These are phyloP conservation scores for Macropodus opercularis DNA, from an alignment of 2,797 vertebrate species.

Conservation along the genomic window DNA sequence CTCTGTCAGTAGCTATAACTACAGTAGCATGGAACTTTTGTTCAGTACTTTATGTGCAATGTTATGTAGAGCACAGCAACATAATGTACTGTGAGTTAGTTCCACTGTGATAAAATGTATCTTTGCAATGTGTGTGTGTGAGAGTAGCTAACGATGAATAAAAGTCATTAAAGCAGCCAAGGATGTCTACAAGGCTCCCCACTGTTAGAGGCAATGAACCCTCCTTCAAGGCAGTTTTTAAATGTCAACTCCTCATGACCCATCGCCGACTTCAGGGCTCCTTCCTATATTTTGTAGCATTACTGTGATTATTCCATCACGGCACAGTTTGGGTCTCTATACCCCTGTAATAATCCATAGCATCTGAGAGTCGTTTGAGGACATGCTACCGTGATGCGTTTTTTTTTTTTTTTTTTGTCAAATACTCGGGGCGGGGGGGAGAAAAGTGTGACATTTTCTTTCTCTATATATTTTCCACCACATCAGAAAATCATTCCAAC, in stretches of 20 bases:
- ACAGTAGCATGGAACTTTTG: not conserved
- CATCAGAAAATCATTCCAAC: conserved; percentile 64
- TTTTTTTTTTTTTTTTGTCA: not conserved
- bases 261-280: conserved; percentile 51
- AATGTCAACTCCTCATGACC: conserved; percentile 58
- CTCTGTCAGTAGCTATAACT: not conserved
- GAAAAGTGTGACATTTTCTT: conserved; percentile 64
- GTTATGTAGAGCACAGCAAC: not conserved
- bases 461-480: conserved; percentile 48
- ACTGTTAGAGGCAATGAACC: conserved; percentile 53
- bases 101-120: conserved; percentile 5
- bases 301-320: conserved; percentile 61
- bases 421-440: too few species aligned
- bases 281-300: conserved; percentile 50
- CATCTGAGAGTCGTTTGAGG: conserved; percentile 42
- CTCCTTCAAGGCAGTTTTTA: conserved; percentile 65
- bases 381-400: not conserved
- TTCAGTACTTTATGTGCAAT: not conserved
- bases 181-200: conserved; percentile 54
- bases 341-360: conserved; percentile 53
- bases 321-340: conserved; percentile 62
- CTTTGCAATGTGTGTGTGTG: conserved; percentile 23
- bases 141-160: conserved; percentile 65
- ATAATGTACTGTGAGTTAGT: conserved; percentile 1
- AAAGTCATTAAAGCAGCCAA: conserved; percentile 61